Conservation (phyloP, 2,888 invertebrate species). For the Eulithis prunata region DNA sequence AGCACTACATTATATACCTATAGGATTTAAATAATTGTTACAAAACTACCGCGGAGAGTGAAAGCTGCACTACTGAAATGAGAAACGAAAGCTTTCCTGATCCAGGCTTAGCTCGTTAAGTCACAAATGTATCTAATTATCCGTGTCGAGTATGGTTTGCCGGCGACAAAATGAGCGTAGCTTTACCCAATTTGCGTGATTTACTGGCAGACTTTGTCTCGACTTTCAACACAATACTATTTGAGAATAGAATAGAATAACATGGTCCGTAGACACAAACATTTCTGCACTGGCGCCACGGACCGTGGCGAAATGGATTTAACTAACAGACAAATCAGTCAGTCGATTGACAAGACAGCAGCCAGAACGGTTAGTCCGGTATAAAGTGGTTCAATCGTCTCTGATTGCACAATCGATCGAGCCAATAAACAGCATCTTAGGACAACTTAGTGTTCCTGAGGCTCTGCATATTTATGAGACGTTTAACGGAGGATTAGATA, state of each 20-base stretch:
- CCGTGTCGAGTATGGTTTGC: conserved; percentile 29
- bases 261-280: conserved; percentile 40
- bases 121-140: conserved; percentile 37
- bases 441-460: conserved; percentile 56
- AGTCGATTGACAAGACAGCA: conserved; percentile 46
- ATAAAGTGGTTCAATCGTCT: conserved; percentile 42
- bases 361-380: conserved; percentile 34
- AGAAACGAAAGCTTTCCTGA: conserved; percentile 25
- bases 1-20: not conserved
- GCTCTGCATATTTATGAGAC: conserved; percentile 60
- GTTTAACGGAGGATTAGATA: conserved; percentile 59
- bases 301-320: conserved; percentile 49
- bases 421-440: conserved; percentile 52
- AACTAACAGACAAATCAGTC: conserved; percentile 48
- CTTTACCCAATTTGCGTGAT: conserved; percentile 40
- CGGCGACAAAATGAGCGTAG: conserved; percentile 25
- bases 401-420: conserved; percentile 54
- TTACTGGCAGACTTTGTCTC: conserved; percentile 38
- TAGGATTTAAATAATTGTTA: conserved; percentile 16
- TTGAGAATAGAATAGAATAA: conserved; percentile 42
- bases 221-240: conserved; percentile 42
- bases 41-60: conserved; percentile 25
- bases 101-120: conserved; percentile 19
- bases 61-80: conserved; percentile 28
- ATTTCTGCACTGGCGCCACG: conserved; percentile 43